Evolutionary conservation across 2,113 vertebrate species (phyloP).

Genomic region (Condylura cristata): DNA sequence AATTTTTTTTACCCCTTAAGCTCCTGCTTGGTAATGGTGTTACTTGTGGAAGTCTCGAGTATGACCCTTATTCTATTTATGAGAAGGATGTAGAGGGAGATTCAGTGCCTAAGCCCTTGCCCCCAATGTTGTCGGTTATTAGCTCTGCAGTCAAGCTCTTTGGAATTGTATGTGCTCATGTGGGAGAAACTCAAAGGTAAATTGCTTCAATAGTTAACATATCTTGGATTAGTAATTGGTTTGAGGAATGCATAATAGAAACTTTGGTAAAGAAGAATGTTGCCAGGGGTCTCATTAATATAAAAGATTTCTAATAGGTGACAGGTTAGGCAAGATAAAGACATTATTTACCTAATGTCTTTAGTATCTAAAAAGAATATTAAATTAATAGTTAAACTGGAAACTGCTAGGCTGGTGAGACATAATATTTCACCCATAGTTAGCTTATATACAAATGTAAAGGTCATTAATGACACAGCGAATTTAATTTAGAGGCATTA

Average conservation of each 20-base stretch:
- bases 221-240: not conserved
- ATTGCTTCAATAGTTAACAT: not conserved
- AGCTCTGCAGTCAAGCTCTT: slow-evolving; percentile 90
- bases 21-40: slow-evolving; percentile 89
- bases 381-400: not conserved
- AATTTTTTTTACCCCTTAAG: slow-evolving; percentile 71
- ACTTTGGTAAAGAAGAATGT: not conserved
- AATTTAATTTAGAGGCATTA: not conserved
- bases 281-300: not conserved
- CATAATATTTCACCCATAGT: not conserved
- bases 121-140: slow-evolving; percentile 87
- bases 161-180: slow-evolving; percentile 90
- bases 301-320: not conserved
- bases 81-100: slow-evolving; percentile 83
- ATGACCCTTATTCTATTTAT: slow-evolving; percentile 91
- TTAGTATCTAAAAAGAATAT: slow-evolving; percentile 38
- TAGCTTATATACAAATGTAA: not conserved
- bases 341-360: not conserved
- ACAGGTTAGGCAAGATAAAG: not conserved
- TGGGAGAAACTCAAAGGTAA: slow-evolving; percentile 92
- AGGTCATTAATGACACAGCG: not conserved
- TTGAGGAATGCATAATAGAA: not conserved
- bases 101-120: slow-evolving; percentile 89
- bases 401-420: not conserved
- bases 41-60: slow-evolving; percentile 91